Percentiles rank a stretch among this genome's conserved stretches.
These are phyloP conservation scores for Pollachius pollachius DNA, from an alignment of 2,113 vertebrate genomes.

Conservation along the genomic window DNA sequence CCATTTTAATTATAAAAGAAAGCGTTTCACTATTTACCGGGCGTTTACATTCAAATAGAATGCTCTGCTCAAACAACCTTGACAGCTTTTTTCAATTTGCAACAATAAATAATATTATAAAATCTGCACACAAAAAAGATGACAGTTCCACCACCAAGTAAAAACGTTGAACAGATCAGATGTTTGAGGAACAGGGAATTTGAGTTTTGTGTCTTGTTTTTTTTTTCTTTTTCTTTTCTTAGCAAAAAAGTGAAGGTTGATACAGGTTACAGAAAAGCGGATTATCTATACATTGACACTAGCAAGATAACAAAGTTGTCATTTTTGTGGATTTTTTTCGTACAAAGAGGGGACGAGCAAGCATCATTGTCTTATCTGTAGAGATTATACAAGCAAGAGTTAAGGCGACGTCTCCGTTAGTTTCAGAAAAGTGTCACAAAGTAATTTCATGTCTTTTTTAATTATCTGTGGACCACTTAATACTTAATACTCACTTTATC, in stretches of 20 bases:
- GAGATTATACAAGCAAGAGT: conserved; percentile 78
- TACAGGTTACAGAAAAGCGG: conserved; percentile 77
- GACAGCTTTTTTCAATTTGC: conserved; percentile 58
- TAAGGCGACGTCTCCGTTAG: conserved; percentile 79
- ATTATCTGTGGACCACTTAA: conserved; percentile 45
- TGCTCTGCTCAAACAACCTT: conserved; percentile 65
- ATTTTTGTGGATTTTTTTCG: conserved; percentile 71
- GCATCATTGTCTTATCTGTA: conserved; percentile 67
- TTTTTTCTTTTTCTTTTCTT: conserved; percentile 39
- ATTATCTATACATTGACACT: conserved; percentile 78
- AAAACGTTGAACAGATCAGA: conserved; percentile 68
- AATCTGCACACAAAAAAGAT: conserved; percentile 81
- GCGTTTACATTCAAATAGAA: conserved; percentile 61
- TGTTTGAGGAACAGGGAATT: conserved; percentile 42
- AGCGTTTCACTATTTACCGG: conserved; percentile 60
- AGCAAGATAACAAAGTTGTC: conserved; percentile 75
- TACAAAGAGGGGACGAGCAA: conserved; percentile 70
- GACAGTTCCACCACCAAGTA: conserved; percentile 75
- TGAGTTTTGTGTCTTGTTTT: not conserved
- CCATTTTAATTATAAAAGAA: conserved; percentile 67
- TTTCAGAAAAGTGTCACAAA: conserved; percentile 64
- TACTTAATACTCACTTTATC: conserved; percentile 48
- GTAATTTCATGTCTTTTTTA: conserved; percentile 42
- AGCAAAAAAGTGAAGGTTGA: conserved; percentile 73
- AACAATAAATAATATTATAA: conserved; percentile 85